Conservation (phyloP, 2,888 invertebrate species). For the Synergus umbraculus region DNA sequence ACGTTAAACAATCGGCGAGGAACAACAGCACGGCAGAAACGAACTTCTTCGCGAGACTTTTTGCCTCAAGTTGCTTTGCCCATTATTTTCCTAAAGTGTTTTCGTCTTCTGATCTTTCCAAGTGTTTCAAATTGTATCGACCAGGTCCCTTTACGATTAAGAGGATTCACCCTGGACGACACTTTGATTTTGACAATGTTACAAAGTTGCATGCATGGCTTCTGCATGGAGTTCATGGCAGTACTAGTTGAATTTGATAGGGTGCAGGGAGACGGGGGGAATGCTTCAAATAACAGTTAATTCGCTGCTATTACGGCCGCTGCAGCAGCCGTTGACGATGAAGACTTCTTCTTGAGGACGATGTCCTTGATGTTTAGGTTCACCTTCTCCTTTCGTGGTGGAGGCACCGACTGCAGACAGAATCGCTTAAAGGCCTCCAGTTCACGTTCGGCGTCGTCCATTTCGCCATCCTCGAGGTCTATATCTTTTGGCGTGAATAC, state of each 20-base stretch:
- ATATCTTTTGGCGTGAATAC: slow-evolving; percentile 90
- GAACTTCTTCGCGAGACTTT: slow-evolving; percentile 12
- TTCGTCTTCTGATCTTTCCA: slow-evolving; percentile 1
- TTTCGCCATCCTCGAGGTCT: slow-evolving; percentile 87
- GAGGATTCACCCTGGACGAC: slow-evolving; percentile 23
- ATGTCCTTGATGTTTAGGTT: slow-evolving; percentile 90
- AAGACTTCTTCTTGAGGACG: slow-evolving; percentile 82
- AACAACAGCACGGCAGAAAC: slow-evolving; percentile 17
- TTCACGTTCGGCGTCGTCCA: slow-evolving; percentile 89
- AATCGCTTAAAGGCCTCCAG: slow-evolving; percentile 93
- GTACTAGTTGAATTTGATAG: slow-evolving; percentile 24
- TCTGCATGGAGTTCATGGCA: slow-evolving; percentile 19
- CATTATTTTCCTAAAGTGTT: slow-evolving; percentile 23
- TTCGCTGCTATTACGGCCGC: slow-evolving; percentile 70
- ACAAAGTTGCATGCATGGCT: neutral
- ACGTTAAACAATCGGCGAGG: slow-evolving; percentile 16
- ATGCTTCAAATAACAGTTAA: slow-evolving; percentile 54
- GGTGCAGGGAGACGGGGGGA: slow-evolving; percentile 18
- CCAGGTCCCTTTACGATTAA: neutral
- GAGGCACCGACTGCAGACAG: slow-evolving; percentile 89
- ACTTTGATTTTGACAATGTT: neutral
- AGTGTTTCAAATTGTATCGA: neutral
- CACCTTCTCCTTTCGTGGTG: slow-evolving; percentile 87
- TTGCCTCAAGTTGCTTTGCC: slow-evolving; percentile 20
- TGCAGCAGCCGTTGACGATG: slow-evolving; percentile 60